Evolutionary conservation across 2,797 vertebrate genomes (phyloP).

Genomic region (Microctenopoma steveboyesi): DNA sequence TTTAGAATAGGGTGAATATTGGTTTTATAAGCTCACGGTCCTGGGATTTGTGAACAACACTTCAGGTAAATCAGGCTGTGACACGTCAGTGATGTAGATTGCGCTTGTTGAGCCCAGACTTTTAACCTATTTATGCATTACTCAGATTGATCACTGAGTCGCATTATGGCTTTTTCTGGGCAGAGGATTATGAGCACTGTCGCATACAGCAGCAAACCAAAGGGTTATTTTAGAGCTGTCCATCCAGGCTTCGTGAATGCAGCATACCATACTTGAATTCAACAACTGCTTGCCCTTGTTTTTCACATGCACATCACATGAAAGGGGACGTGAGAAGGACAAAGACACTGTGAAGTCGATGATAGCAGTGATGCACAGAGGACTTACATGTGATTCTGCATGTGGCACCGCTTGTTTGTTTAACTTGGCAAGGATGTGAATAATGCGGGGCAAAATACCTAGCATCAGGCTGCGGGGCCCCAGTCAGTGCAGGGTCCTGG

Average conservation of each 20-base stretch:
- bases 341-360: slow-evolving; percentile 35
- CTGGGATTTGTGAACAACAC: slow-evolving; percentile 41
- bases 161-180: slow-evolving; percentile 10
- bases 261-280: slow-evolving; percentile 68
- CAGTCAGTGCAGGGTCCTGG: slow-evolving; percentile 70
- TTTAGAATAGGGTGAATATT: slow-evolving; percentile 32
- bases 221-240: slow-evolving; percentile 37
- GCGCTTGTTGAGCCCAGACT: slow-evolving; percentile 27
- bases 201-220: slow-evolving; percentile 56
- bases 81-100: slow-evolving; percentile 36
- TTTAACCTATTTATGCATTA: slow-evolving; percentile 46
- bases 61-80: slow-evolving; percentile 39
- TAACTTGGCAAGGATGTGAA: slow-evolving; percentile 69
- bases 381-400: slow-evolving; percentile 42
- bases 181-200: slow-evolving; percentile 16
- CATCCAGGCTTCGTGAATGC: slow-evolving; percentile 45
- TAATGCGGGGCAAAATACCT: slow-evolving; percentile 72
- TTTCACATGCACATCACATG: slow-evolving; percentile 19
- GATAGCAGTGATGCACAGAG: slow-evolving; percentile 40
- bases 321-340: not conserved
- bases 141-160: slow-evolving; percentile 28
- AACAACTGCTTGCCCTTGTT: slow-evolving; percentile 53
- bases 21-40: slow-evolving; percentile 16
- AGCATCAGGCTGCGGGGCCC: slow-evolving; percentile 61
- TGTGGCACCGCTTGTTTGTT: slow-evolving; percentile 69